Evolutionary conservation across 2,113 vertebrate species (phyloP), one percentile per base, ranked within the genome.

Genomic region (Eulemur macaco): DNA sequence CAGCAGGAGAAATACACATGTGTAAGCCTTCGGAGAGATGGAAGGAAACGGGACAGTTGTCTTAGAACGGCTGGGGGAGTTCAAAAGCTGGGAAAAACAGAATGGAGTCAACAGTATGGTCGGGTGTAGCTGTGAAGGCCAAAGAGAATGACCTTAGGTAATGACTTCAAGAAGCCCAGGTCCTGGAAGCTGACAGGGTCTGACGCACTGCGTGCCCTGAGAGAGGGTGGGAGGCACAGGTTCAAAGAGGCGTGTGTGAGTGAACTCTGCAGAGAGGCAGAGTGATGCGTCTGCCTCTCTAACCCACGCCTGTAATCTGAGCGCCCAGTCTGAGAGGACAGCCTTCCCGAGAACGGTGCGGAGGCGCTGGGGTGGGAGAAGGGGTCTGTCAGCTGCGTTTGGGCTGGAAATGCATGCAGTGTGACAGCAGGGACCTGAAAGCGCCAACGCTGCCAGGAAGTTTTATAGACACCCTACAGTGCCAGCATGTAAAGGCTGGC

Each of bases 121-220:
- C 54, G 74, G 58, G 56, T 89, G 56, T 68, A 34, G 12, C 15
- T 69, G 83, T 63, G 56, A 93, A 95, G 92, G 94, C 78, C 86
- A 89, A 52, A 74, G 68, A 78, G 63, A 94, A 74, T 83, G 93
- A 97, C 92, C 86, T 88, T 56, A 42, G 21, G 34, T 89, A 94
- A 97, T 86, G 83, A 96, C 68, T 96, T 97, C 95, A 97, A 97
- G 95, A 97, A 89, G 89, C 63, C 56, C 78, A 68, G 52, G 69
- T 80, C 69, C 31, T 27, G 54, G 63, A 80, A 50, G 45, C 60
- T 54, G 31, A 29, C 42, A 69, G 29, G 31, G 23, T 47, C 78
- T 39, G 89, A 93, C 1, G 82, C 6, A 6, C 84, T 18, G 60
- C 1, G 1, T n/a, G 80, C n/a, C 54, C 50, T 9, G 15, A 8